Evolutionary conservation across 2,797 vertebrate genomes (phyloP).

Genomic region (Ptychadena robeensis): DNA sequence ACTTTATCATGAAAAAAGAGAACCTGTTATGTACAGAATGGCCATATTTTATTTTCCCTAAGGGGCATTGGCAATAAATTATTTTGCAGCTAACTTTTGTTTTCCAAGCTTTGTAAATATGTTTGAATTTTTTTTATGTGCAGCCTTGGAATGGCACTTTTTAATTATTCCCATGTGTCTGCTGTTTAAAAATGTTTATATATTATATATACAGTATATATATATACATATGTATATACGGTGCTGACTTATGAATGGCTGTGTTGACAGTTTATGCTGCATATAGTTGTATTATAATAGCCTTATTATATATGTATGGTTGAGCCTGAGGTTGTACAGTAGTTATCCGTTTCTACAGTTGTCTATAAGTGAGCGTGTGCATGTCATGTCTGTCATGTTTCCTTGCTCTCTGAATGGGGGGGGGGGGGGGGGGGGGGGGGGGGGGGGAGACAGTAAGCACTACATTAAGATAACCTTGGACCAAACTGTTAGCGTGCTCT

Average conservation of each 20-base stretch:
- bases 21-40: slow-evolving; percentile 64
- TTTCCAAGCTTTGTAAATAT: slow-evolving; percentile 84
- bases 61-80: slow-evolving; percentile 98
- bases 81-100: slow-evolving; percentile 87
- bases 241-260: slow-evolving; percentile 84
- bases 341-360: slow-evolving; percentile 66
- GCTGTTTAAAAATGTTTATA: slow-evolving; percentile 81
- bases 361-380: slow-evolving; percentile 89
- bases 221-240: slow-evolving; percentile 90
- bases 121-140: slow-evolving; percentile 72
- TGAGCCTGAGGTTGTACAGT: slow-evolving; percentile 71
- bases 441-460: slow-evolving; percentile 77
- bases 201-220: slow-evolving; percentile 94
- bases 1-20: slow-evolving; percentile 65
- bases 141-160: slow-evolving; percentile 82
- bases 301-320: slow-evolving; percentile 86
- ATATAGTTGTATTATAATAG: slow-evolving; percentile 88
- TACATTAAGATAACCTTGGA: slow-evolving; percentile 84
- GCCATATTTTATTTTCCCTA: slow-evolving; percentile 69
- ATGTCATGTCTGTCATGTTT: slow-evolving; percentile 87
- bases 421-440: too few relatives aligned
- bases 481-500: slow-evolving; percentile 87
- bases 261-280: slow-evolving; percentile 86
- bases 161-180: slow-evolving; percentile 74
- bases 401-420: slow-evolving; percentile 74